Evolutionary conservation across 2,113 vertebrate species (phyloP), one percentile per base, ranked within the genome.

Genomic region (Lynx canadensis): DNA sequence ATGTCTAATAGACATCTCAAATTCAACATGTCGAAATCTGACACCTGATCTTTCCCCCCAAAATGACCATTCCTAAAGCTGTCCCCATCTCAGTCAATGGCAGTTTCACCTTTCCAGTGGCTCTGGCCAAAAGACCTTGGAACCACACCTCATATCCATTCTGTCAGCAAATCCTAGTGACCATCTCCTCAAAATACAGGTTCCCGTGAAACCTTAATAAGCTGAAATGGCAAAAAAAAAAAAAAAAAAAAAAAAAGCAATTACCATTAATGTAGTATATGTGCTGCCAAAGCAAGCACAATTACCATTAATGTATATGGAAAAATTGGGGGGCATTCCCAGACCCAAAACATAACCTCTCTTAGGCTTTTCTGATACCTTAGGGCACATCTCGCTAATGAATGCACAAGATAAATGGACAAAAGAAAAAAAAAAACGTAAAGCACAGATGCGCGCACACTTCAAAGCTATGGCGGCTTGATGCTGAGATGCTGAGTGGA

Each of bases 81-180:
- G 60, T 74, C 45, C 38, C 91, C 41, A 38, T 89, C 50, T 84
- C 41, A 91, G 33, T 87, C 2, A 9, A 93, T 89, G 69, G 82
- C 23, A 92, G 57, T 94, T 91, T 93, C 41, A 91, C 60, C 52
- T 85, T 78, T 82, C 69, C 63, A 85, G 57, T 91, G 88, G 55
- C 38, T 80, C 76, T 89, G 74, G 14, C n/a, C 60, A 83, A 83
- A 86, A 74, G 86, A 16, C 41, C 81, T 96, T 96, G 48, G 41
- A 80, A 91, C 73, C 57, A 81, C 14, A 95, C 23, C 41, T 87
- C 45, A 15, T 95, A 88, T 94, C 29, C 48, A 92, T 5, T 78
- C 57, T 14, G 21, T 88, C 76, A 93, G 16, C 45, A 97, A 97
- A 89, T 94, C 66, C n/a, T 85, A 48, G 88, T 55, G 73, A 69